Evolutionary conservation across 1,140 invertebrate species (phyloP).

Genomic region (Leptinotarsa defecta): DNA sequence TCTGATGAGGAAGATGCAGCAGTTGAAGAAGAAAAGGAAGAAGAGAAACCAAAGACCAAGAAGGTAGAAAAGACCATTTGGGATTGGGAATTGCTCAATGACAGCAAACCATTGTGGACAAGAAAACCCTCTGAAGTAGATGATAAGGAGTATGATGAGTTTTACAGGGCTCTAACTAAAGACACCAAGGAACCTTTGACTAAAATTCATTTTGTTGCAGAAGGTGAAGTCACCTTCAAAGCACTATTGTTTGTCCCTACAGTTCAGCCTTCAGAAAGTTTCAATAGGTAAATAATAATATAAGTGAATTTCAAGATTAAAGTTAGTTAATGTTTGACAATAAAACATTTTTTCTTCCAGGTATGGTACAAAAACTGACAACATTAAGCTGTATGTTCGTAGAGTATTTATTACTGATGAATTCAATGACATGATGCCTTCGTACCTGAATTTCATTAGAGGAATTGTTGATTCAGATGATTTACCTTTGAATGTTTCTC

Average conservation of each 20-base stretch:
- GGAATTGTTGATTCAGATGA: conserved; percentile 99
- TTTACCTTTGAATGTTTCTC: conserved; percentile 95
- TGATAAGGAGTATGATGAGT: conserved; percentile 89
- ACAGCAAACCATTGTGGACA: conserved; percentile 97
- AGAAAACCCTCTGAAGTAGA: conserved; percentile 85
- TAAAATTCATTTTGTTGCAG: conserved; percentile 95
- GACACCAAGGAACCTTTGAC: conserved; percentile 85
- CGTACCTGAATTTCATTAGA: conserved; percentile 91
- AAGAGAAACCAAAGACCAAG: conserved; percentile 88
- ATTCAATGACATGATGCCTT: conserved; percentile 99
- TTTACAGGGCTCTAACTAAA: conserved; percentile 94
- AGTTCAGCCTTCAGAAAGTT: conserved; percentile 87
- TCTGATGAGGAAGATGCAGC: conserved; percentile 55
- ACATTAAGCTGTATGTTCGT: conserved; percentile 95
- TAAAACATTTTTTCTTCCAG: conserved; percentile 46
- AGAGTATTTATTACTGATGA: conserved; percentile 99
- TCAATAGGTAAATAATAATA: conserved; percentile 67
- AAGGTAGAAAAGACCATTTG: conserved; percentile 93
- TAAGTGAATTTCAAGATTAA: background rate
- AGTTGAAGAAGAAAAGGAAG: conserved; percentile 72
- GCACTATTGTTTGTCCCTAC: conserved; percentile 92
- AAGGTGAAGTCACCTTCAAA: conserved; percentile 99
- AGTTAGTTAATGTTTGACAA: background rate
- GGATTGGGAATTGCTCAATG: conserved; percentile 98
- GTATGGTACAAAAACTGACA: conserved; percentile 92